Conservation (phyloP, 2,797 vertebrate genomes). For the Pangasius macronema region DNA sequence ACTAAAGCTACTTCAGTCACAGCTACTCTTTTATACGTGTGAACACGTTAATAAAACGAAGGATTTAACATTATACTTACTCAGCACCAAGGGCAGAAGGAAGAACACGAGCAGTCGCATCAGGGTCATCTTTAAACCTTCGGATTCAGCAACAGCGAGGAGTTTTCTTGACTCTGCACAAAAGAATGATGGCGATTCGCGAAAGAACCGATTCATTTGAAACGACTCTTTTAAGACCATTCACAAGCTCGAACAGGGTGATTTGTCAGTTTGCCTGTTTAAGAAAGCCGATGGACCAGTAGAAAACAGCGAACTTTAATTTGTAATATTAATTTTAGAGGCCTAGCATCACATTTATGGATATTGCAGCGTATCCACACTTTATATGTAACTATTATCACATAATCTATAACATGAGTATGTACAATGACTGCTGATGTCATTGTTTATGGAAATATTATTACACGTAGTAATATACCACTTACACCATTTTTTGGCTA, state of each 20-base stretch:
- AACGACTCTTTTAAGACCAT: neutral
- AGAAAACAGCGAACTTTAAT: neutral
- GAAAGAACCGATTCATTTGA: constrained; percentile 5
- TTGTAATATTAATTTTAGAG: neutral
- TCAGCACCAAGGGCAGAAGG: neutral
- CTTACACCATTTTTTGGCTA: neutral
- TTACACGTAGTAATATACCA: neutral
- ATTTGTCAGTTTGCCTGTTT: neutral
- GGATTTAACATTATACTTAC: neutral
- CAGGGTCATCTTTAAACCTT: neutral
- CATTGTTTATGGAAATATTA: neutral
- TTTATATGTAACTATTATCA: neutral
- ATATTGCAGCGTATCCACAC: neutral
- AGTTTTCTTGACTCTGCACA: neutral
- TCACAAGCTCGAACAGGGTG: neutral
- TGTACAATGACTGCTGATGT: neutral
- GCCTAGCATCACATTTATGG: neutral
- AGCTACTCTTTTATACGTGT: neutral
- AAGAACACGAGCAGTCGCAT: neutral
- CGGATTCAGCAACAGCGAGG: neutral
- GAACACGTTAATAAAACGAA: neutral
- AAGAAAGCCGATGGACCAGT: neutral
- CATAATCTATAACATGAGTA: neutral
- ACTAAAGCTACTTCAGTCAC: neutral
- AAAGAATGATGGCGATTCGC: neutral